Percentiles rank a stretch among this genome's conserved stretches.
phyloP scores from a whole-genome alignment of 1,140 invertebrate species.

The Dendrolimus kikuchii region DNA sequence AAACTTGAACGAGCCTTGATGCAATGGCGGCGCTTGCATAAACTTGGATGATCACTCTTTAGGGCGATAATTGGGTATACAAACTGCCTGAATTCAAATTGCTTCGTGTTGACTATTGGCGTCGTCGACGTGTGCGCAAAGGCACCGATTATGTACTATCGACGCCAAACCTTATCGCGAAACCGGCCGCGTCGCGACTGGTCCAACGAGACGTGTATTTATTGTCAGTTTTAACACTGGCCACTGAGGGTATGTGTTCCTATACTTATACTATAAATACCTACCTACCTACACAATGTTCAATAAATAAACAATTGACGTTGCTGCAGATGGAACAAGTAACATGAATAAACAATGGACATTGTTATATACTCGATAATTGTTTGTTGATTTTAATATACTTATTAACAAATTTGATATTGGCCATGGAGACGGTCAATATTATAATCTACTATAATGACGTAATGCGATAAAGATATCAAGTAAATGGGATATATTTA shows the following conservation, averaged over 20 bases:
- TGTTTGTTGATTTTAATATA: too few relatives aligned
- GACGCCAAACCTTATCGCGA: slow-evolving; percentile 37
- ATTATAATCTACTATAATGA: too few relatives aligned
- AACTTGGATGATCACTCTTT: slow-evolving; percentile 50
- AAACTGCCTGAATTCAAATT: slow-evolving; percentile 47
- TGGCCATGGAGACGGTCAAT: too few relatives aligned
- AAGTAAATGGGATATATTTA: too few relatives aligned
- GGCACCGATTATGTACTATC: slow-evolving; percentile 28
- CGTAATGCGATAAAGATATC: too few relatives aligned
- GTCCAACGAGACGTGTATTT: slow-evolving; percentile 26
- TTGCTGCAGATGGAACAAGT: slow-evolving; percentile 27
- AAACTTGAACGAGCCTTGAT: too few relatives aligned
- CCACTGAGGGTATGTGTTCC: slow-evolving; percentile 31
- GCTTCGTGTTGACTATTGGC: slow-evolving; percentile 15
- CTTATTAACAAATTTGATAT: too few relatives aligned
- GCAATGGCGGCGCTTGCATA: slow-evolving; percentile 25
- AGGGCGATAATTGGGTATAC: slow-evolving; percentile 48
- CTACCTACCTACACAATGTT: slow-evolving; percentile 44
- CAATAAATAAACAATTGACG: slow-evolving; percentile 43
- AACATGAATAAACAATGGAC: slow-evolving; percentile 23
- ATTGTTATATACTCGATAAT: slow-evolving; percentile 12
- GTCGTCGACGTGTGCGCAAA: slow-evolving; percentile 13
- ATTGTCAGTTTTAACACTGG: slow-evolving; percentile 29
- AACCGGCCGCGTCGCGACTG: slow-evolving; percentile 27
- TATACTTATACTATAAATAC: slow-evolving; percentile 30